Conservation (phyloP, 2,797 vertebrate genomes). For the Coregonus ussuriensis region DNA sequence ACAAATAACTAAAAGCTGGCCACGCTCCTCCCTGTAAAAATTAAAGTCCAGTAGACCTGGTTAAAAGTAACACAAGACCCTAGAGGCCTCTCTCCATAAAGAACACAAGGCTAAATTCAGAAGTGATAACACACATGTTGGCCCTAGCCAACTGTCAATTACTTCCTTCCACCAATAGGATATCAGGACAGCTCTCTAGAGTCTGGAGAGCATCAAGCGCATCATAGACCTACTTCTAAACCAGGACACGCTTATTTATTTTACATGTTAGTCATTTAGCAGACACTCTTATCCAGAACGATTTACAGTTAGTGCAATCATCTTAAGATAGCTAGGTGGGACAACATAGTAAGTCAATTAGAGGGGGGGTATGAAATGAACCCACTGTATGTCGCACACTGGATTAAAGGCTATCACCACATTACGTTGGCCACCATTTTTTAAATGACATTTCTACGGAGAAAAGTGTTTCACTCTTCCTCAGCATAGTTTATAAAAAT, state of each 20-base stretch:
- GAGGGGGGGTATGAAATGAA: no score
- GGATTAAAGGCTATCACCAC: neutral
- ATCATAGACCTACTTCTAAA: slow-evolving; percentile 9
- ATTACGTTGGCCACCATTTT: neutral
- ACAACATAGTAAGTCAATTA: no score
- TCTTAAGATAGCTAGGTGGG: no score
- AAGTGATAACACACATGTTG: neutral
- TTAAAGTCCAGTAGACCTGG: no score
- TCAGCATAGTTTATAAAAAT: neutral
- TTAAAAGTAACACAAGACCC: neutral
- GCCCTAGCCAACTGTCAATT: neutral
- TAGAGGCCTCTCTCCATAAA: neutral
- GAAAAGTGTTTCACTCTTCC: neutral
- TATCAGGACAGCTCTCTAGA: slow-evolving; percentile 21
- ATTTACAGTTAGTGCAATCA: no score
- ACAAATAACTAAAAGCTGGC: neutral
- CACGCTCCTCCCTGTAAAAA: neutral
- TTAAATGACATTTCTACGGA: neutral
- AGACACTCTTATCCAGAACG: no score
- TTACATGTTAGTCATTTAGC: no score
- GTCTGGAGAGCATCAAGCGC: neutral
- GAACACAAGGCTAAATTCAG: slow-evolving; percentile 2
- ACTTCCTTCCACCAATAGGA: neutral
- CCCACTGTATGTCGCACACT: neutral
- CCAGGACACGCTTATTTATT: neutral